phyloP scores from a whole-genome alignment of 1,140 invertebrate species.

The Adelges cooleyi region DNA sequence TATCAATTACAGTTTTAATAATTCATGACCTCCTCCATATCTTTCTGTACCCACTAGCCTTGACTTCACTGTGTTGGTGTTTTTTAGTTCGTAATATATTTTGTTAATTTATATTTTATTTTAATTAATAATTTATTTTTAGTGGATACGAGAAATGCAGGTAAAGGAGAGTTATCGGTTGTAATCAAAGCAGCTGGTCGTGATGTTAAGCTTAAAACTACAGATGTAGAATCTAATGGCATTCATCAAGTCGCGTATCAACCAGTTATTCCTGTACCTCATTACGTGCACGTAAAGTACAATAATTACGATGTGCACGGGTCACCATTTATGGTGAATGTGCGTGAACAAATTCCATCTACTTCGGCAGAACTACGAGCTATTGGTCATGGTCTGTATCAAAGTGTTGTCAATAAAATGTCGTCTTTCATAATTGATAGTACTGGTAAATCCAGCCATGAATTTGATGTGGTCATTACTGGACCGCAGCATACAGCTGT shows the following conservation, averaged over 20 bases:
- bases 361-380: conserved; percentile 63
- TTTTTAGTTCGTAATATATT: too few relatives aligned
- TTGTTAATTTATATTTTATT: conserved; percentile 26
- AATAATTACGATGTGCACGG: conserved; percentile 57
- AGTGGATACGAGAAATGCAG: conserved; percentile 57
- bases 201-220: conserved; percentile 64
- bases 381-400: conserved; percentile 68
- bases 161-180: conserved; percentile 67
- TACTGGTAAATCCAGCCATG: conserved; percentile 65
- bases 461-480: conserved; percentile 80
- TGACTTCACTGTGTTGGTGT: too few relatives aligned
- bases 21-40: too few relatives aligned
- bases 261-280: conserved; percentile 65
- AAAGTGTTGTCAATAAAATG: conserved; percentile 62
- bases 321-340: conserved; percentile 43
- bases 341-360: conserved; percentile 46
- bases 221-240: conserved; percentile 53
- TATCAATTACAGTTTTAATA: too few relatives aligned
- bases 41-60: too few relatives aligned
- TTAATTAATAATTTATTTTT: conserved; percentile 41
- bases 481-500: conserved; percentile 81
- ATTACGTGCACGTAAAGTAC: conserved; percentile 66
- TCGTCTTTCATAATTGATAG: conserved; percentile 83
- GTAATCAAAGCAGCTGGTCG: conserved; percentile 64
- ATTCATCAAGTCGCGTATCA: conserved; percentile 75